Conservation (phyloP, 2,113 vertebrate genomes). For the Cygnus atratus region DNA sequence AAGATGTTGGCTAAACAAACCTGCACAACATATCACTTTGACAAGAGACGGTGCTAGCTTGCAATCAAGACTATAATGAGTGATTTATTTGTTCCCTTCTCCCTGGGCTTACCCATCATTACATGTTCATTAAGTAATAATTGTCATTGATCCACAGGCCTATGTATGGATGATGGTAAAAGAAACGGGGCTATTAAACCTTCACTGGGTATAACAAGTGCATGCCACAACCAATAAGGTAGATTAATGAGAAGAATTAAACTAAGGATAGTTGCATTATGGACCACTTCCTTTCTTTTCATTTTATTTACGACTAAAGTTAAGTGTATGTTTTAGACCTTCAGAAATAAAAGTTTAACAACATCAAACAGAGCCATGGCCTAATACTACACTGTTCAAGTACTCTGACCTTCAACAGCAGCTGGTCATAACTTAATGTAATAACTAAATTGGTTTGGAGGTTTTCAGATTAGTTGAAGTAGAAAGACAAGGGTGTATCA, state of each 20-base stretch:
- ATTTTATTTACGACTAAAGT: slow-evolving; percentile 39
- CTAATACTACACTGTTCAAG: not conserved
- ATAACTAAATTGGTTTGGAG: not conserved
- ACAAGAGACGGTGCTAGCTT: slow-evolving; percentile 30
- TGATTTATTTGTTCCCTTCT: slow-evolving; percentile 75
- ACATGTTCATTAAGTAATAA: slow-evolving; percentile 84
- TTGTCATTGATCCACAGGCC: slow-evolving; percentile 81
- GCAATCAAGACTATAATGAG: slow-evolving; percentile 47
- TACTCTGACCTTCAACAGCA: not conserved
- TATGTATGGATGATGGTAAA: slow-evolving; percentile 61
- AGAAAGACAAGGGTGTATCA: not conserved
- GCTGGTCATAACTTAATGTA: not conserved
- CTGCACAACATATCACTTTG: not conserved
- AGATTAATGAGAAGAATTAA: slow-evolving; percentile 69
- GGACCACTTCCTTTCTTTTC: slow-evolving; percentile 48
- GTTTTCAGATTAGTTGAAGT: not conserved
- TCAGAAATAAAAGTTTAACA: not conserved
- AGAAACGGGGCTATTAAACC: slow-evolving; percentile 68
- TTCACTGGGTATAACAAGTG: slow-evolving; percentile 73
- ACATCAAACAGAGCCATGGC: not conserved
- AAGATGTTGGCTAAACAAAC: slow-evolving; percentile 46
- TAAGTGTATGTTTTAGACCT: not conserved
- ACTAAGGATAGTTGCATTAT: slow-evolving; percentile 2
- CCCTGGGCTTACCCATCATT: slow-evolving; percentile 70
- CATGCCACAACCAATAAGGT: slow-evolving; percentile 48